phyloP scores from a whole-genome alignment of 2,888 invertebrate genomes.

The Lucinisca nassula region DNA sequence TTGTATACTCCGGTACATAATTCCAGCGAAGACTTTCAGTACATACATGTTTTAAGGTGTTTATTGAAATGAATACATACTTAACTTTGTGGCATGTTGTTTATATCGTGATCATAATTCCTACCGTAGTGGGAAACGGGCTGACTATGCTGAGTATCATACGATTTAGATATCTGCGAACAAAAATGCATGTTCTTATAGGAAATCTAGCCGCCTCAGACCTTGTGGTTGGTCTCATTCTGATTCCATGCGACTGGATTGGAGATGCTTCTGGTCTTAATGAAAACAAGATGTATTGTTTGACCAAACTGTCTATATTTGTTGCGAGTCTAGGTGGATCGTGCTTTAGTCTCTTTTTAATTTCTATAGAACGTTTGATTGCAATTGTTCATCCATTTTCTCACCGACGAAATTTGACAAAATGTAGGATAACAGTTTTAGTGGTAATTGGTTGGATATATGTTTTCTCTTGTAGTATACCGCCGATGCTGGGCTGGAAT shows the following conservation, averaged over 20 bases:
- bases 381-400: not conserved
- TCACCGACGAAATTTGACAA: not conserved
- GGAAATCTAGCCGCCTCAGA: conserved; percentile 43
- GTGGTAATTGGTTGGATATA: not conserved
- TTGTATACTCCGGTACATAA: too few species aligned
- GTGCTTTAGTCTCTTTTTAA: conserved; percentile 39
- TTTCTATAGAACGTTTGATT: conserved; percentile 44
- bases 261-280: conserved; percentile 26
- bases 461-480: not conserved
- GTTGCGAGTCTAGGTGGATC: conserved; percentile 41
- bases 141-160: conserved; percentile 43
- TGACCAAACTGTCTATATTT: conserved; percentile 43
- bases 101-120: conserved; percentile 34
- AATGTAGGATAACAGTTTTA: not conserved
- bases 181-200: conserved; percentile 50
- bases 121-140: conserved; percentile 46
- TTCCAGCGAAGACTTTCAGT: too few species aligned
- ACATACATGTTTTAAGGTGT: too few species aligned
- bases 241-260: conserved; percentile 37
- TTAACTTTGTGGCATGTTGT: conserved; percentile 34
- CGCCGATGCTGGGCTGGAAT: not conserved
- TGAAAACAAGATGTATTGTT: conserved; percentile 34
- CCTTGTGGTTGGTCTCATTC: conserved; percentile 31
- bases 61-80: not conserved
- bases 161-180: conserved; percentile 25